Evolutionary conservation across 1,140 invertebrate genomes (phyloP).

Genomic region (Drosophila nigrodunni): DNA sequence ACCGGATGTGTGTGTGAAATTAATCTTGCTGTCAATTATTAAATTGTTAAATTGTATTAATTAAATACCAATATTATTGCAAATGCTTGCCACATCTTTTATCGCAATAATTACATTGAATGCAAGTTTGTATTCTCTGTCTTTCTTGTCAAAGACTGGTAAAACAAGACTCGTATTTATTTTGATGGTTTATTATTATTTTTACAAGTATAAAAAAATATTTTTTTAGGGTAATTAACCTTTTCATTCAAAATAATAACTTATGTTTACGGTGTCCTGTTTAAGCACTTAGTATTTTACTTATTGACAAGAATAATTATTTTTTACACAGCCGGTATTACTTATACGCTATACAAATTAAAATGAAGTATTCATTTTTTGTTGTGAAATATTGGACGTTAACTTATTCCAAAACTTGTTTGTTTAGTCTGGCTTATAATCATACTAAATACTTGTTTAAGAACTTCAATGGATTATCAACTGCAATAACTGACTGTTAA

Average conservation of each 20-base stretch:
- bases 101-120: neutral
- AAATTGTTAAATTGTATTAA: constrained; percentile 10
- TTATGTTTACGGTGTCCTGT: constrained; percentile 25
- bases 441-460: constrained; percentile 29
- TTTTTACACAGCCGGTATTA: neutral
- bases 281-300: constrained; percentile 6
- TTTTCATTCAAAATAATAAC: constrained; percentile 19
- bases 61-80: constrained; percentile 6
- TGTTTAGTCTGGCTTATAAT: constrained; percentile 25
- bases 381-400: constrained; percentile 26
- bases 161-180: neutral
- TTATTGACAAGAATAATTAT: constrained; percentile 17
- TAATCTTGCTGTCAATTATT: constrained; percentile 11
- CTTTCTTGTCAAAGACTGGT: neutral
- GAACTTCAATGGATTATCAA: constrained; percentile 41
- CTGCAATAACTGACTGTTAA: constrained; percentile 31
- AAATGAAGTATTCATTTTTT: constrained; percentile 51
- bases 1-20: constrained; percentile 36
- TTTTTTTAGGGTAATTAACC: constrained; percentile 7
- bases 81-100: neutral
- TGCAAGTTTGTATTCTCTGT: constrained; percentile 23
- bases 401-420: constrained; percentile 52
- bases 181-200: constrained; percentile 14
- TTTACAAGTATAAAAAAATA: neutral
- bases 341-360: constrained; percentile 9